Base-by-base conservation (phyloP, 1,140 invertebrate genomes). In the Vollenhovia emeryi region DNA sequence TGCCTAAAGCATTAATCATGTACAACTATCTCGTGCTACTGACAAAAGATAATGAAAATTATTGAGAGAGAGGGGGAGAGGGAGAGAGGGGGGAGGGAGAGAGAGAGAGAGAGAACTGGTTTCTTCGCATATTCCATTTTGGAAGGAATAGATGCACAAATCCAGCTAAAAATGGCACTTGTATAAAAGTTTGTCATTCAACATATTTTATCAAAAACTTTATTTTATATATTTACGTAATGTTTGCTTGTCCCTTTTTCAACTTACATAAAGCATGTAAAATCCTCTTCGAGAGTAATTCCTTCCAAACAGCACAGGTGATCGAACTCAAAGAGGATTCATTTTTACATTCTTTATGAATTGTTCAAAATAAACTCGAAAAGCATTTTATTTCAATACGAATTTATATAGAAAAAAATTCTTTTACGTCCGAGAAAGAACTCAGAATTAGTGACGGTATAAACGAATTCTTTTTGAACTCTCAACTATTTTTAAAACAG, bases 61-160 rank as follows among this genome's bases (percentile, higher is more conserved):
- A 66, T 66, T 66, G n/a, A 50, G 55, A 55, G 50, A 36, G 18
- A 71, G n/a, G n/a, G n/a, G n/a, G n/a, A n/a, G n/a, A n/a, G n/a
- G n/a, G n/a, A n/a, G n/a, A n/a, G n/a, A n/a, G n/a, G n/a, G n/a
- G n/a, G n/a, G n/a, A 50, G 55, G 36, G 50, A 36, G 18, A 71
- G n/a, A 50, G 55, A 55, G 50, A 36, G 18, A 71, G n/a, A 33
- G 33, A 30, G 1, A 33, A 73, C 18, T 3, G n/a, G 48, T 55
- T 73, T 73, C 30, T 55, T 55, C 18, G 3, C n/a, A 52, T n/a
- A n/a, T 2, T 13, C 2, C 0, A 36, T 36, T 36, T 36, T 24
- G 7, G n/a, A 52, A 36, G 11, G 43, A 18, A 62, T 40, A 43
- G 3, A 36, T 50, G 18, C 2, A 43, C 24, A 40, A 68, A 27